Evolutionary conservation across 2,113 vertebrate species (phyloP).

Genomic region (Dasyprocta punctata): DNA sequence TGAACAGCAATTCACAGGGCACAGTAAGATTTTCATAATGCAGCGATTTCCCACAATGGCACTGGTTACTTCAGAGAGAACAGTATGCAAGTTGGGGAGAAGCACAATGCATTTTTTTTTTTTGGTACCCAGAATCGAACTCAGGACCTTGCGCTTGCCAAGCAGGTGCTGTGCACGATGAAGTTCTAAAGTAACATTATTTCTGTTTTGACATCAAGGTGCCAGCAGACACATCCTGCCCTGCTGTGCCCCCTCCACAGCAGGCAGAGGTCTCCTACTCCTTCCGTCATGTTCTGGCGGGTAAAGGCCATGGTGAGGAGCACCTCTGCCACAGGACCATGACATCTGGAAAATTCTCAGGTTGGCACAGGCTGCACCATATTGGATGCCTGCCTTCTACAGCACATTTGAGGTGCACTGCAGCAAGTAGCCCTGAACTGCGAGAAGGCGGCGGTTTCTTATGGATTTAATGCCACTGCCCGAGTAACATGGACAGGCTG

Average conservation of each 20-base stretch:
- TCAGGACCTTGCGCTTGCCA: too few species aligned
- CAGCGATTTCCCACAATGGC: background rate
- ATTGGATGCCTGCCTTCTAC: background rate
- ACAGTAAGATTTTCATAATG: conserved; percentile 42
- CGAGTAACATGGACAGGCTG: background rate
- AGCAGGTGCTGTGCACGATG: too few species aligned
- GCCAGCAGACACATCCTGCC: background rate
- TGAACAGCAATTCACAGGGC: conserved; percentile 62
- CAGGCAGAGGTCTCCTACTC: background rate
- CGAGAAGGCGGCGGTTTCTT: background rate
- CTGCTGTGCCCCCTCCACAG: background rate
- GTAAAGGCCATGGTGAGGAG: background rate
- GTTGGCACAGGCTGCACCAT: background rate
- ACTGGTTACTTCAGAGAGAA: background rate
- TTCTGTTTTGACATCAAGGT: background rate
- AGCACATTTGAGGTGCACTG: background rate
- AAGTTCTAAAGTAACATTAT: background rate
- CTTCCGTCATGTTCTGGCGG: background rate
- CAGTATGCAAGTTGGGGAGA: background rate
- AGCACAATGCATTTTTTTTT: background rate
- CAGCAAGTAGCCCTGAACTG: background rate
- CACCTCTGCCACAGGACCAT: background rate
- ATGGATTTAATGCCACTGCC: background rate
- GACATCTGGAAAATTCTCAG: background rate
- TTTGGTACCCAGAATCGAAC: too few species aligned